Evolutionary conservation across 2,113 vertebrate species (phyloP).

Genomic region (Peromyscus californicus): DNA sequence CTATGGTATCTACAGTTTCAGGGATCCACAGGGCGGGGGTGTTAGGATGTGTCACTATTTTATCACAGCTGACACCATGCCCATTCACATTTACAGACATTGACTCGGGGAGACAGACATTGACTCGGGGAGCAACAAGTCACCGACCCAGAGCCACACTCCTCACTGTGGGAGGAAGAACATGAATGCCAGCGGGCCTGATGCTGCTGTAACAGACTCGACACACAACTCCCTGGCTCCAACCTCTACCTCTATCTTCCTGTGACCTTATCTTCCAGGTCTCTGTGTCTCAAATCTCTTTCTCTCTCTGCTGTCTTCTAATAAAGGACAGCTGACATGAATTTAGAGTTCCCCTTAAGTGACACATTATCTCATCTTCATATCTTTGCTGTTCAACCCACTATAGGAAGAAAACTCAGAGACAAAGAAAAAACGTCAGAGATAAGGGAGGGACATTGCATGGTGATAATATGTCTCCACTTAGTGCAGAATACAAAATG

Average conservation of each 20-base stretch:
- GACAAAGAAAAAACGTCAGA: conserved; percentile 58
- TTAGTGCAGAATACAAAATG: conserved; percentile 2
- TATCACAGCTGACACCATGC: not conserved
- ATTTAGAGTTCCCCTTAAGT: not conserved
- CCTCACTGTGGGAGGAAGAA: not conserved
- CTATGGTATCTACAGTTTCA: not conserved
- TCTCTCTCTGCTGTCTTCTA: not conserved
- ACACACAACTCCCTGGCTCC: not conserved
- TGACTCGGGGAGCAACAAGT: not conserved
- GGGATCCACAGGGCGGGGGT: not conserved
- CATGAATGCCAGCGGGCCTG: no score
- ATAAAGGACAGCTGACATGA: not conserved
- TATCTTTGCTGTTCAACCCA: not conserved
- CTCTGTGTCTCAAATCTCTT: not conserved
- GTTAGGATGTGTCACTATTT: not conserved
- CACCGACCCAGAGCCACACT: not conserved
- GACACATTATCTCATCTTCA: not conserved
- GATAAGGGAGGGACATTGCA: not conserved
- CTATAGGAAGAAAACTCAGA: not conserved
- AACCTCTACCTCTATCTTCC: not conserved
- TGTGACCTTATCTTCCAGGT: not conserved
- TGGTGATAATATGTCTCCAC: not conserved
- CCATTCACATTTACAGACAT: not conserved
- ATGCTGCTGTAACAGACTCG: not conserved
- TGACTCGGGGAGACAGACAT: not conserved